Conservation (phyloP, 2,888 invertebrate species). For the Synergus umbraculus region DNA sequence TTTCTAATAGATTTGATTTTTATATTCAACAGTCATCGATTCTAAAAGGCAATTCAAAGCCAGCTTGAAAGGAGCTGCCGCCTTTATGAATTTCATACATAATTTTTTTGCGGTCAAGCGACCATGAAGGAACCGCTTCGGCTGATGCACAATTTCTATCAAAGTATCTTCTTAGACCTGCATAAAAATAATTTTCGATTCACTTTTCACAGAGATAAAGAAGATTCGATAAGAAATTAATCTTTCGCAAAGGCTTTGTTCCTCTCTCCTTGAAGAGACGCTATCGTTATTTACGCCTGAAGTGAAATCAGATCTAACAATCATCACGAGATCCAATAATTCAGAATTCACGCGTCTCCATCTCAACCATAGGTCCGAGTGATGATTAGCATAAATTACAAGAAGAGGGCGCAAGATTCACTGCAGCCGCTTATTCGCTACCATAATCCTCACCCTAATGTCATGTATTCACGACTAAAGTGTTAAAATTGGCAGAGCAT, state of each 20-base stretch:
- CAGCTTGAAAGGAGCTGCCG: conserved; percentile 61
- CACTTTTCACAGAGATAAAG: conserved; percentile 5
- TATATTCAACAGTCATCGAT: conserved; percentile 57
- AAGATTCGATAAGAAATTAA: background rate
- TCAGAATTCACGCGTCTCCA: conserved; percentile 58
- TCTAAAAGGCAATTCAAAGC: conserved; percentile 41
- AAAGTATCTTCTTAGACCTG: conserved; percentile 37
- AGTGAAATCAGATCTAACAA: conserved; percentile 64
- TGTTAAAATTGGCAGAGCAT: conserved; percentile 67
- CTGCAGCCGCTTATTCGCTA: conserved; percentile 42
- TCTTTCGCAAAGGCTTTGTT: background rate
- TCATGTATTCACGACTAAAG: conserved; percentile 68
- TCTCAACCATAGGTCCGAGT: conserved; percentile 56
- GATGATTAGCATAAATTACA: conserved; percentile 72
- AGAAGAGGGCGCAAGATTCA: conserved; percentile 46
- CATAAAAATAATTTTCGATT: background rate
- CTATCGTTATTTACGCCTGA: conserved; percentile 58
- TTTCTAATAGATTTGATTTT: conserved; percentile 69
- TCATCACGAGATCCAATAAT: conserved; percentile 57
- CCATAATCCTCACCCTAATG: conserved; percentile 65
- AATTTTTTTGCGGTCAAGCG: conserved; percentile 46
- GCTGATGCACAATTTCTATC: conserved; percentile 45
- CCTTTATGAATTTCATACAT: conserved; percentile 68
- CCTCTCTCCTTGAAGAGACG: conserved; percentile 23
- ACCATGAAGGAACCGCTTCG: conserved; percentile 43